Evolutionary conservation across 2,797 vertebrate genomes (phyloP), one percentile per base, ranked within the genome.

Genomic region (Ambastaia sidthimunki): DNA sequence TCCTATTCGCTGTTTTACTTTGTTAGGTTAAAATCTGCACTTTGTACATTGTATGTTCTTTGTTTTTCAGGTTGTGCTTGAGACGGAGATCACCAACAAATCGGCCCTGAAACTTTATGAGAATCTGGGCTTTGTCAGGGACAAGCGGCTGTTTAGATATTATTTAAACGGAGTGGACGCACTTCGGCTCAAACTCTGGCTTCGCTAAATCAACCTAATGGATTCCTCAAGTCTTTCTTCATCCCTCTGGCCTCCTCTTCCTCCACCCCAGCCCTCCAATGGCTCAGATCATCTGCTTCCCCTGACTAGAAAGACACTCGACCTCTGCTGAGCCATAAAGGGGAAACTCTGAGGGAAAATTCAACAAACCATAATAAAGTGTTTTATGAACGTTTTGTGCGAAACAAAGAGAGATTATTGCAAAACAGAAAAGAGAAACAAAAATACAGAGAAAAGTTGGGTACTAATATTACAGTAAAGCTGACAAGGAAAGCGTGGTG

Each of bases 91-190:
- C 93, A 99, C 98, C 89, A 99, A 99, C 93, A 99, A 99, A 93
- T 99, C 98, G 79, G 98, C 98, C 88, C 95, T 99, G 95, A 99
- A 99, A 96, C 96, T 99, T 93, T 99, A 99, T 87, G 98, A 99
- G 92, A 99, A 99, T 91, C 97, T 99, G 93, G 98, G 98, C 88
- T 99, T 99, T 95, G 98, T 99, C 92, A 96, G 98, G 93, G 98
- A 99, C 95, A 99, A 99, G 94, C 96, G 98, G 94, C 96, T 99
- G 91, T 99, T 99, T 96, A 98, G 98, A 97, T 99, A 99, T 93
- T 99, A 99, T 96, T 97, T 99, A 95, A 99, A 99, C 28, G 98
- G 98, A 92, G 98, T 99, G 91, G 98, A 99, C 86, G 98, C 98
- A 84, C 95, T 99, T 93, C 95, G 98, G 91, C 98, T 99, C 93